A percentile compares a stretch with the other conserved stretches of the same genome.
phyloP scores from a whole-genome alignment of 2,113 vertebrate genomes.

The Psephotus haematonotus region DNA sequence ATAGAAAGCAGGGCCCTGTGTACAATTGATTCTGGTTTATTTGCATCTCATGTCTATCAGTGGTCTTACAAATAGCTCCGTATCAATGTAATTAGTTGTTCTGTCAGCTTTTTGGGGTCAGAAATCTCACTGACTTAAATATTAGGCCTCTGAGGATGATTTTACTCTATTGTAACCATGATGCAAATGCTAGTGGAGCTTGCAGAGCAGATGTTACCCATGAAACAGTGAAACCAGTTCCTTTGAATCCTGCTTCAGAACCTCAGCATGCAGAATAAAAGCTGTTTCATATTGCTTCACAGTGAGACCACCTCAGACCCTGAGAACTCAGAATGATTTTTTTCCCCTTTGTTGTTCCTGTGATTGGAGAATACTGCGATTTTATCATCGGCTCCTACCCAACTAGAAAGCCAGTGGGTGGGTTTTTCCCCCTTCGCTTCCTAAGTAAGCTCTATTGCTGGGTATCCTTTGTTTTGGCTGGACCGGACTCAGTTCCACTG shows the following conservation, averaged over 20 bases:
- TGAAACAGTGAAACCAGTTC: not conserved
- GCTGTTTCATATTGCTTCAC: not conserved
- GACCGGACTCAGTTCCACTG: not conserved
- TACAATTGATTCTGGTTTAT: not conserved
- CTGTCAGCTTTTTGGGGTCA: not conserved
- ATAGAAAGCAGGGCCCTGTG: not conserved
- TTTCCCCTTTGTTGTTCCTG: not conserved
- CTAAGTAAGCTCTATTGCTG: not conserved
- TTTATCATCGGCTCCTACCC: not conserved
- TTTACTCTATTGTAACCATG: not conserved
- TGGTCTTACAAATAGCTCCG: not conserved
- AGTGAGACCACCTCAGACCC: not conserved
- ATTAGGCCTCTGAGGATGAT: not conserved
- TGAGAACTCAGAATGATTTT: not conserved
- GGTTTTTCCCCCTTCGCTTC: not conserved
- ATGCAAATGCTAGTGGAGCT: not conserved
- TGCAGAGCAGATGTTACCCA: not conserved
- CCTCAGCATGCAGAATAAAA: not conserved
- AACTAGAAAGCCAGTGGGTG: not conserved
- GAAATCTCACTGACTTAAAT: not conserved
- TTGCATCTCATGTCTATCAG: not conserved
- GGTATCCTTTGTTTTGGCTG: not conserved
- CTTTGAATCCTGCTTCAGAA: not conserved
- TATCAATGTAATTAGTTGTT: not conserved
- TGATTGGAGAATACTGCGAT: not conserved